Evolutionary conservation across 2,888 invertebrate species (phyloP), one percentile per base, ranked within the genome.

Genomic region (Leucophora obtusa): DNA sequence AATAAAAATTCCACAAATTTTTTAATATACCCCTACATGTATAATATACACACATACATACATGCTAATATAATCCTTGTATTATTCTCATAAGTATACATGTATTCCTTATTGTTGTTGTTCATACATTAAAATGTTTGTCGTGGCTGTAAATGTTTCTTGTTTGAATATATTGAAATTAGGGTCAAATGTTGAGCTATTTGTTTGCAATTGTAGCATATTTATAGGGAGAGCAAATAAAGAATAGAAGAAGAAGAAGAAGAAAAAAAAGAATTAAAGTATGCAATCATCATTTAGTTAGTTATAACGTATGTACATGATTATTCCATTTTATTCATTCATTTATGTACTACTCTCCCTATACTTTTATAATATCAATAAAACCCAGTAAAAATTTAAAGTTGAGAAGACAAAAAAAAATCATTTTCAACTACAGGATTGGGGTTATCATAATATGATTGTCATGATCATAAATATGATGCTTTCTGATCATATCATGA

Each of bases 111-210:
- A n/a, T n/a, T 47, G 14, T 47, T 47, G 11, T 47, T 47, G 14
- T n/a, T 7, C 14, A 47, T n/a, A n/a, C 43, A 47, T n/a, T 47
- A n/a, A 47, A 47, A 14, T 47, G 14, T 47, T 14, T 47, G 43
- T 47, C 43, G 43, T 47, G 1, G 38, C n/a, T 47, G 28, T 28
- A 28, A 28, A 28, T 47, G 43, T 6, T 47, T 47, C 43, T 47
- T 47, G 43, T 47, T 47, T 38, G 38, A 60, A 50, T 65, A 79
- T 63, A 74, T 66, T 70, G 79, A 79, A 79, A 79, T 79, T 79
- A 79, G 70, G 79, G 79, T 74, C 79, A 79, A 74, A 79, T 74
- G 70, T 74, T 74, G 70, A 74, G 74, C 70, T 74, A 74, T 79
- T 79, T 79, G 74, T 74, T 79, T 65, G 73, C 79, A 69, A 74